A percentile compares a stretch with the other conserved stretches of the same genome.
Conservation (phyloP, 2,888 invertebrate species). For the Eupithecia abbreviata region DNA sequence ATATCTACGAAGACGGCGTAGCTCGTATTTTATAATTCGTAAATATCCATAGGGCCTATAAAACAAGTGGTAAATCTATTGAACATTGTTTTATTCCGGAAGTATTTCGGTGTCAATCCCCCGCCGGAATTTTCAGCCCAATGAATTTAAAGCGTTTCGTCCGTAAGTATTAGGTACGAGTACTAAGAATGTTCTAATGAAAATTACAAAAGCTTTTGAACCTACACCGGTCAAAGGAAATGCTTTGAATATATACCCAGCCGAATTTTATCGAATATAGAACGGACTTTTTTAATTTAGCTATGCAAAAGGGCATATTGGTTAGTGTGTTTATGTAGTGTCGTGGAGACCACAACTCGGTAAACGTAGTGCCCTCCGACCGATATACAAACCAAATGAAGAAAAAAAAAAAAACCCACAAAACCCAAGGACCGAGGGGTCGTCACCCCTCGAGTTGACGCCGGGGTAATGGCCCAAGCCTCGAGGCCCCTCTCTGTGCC, state of each 20-base stretch:
- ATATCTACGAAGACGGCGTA: background rate
- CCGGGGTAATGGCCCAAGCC: no score
- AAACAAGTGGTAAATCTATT: background rate
- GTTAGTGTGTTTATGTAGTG: no score
- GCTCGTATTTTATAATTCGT: background rate
- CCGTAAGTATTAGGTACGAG: background rate
- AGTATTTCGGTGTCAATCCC: background rate
- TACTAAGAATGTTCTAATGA: slow-evolving; percentile 33
- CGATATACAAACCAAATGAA: no score
- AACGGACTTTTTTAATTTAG: background rate
- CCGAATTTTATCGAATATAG: slow-evolving; percentile 3
- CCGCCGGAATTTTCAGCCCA: background rate
- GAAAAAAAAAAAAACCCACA: no score
- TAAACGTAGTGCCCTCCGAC: no score
- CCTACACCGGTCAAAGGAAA: slow-evolving; percentile 20
- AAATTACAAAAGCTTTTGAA: slow-evolving; percentile 25
- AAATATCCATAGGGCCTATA: background rate
- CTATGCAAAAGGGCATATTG: background rate
- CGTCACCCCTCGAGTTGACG: no score
- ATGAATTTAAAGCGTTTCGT: slow-evolving; percentile 17
- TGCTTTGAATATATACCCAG: slow-evolving; percentile 17
- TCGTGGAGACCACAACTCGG: no score
- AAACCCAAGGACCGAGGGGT: no score
- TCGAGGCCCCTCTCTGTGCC: no score
- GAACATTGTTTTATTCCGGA: background rate